Evolutionary conservation across 2,113 vertebrate species (phyloP), one percentile per base, ranked within the genome.

Genomic region (Loxodonta africana): DNA sequence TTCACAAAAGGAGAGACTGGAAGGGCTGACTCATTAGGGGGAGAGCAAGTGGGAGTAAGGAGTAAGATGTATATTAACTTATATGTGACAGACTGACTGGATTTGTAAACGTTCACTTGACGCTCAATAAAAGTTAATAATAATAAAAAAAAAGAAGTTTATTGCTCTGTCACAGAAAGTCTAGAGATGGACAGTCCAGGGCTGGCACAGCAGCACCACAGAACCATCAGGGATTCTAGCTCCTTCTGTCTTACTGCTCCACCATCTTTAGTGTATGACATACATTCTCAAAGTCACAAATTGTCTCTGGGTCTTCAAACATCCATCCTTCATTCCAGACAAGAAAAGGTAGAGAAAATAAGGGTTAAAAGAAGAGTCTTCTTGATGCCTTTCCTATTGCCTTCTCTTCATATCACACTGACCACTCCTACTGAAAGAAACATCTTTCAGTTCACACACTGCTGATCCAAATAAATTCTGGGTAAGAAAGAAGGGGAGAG

Each of bases 231-330:
- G 30, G 21, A 30, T 2, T 12, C 46, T 7, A 30, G 46, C 20
- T 51, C n/a, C 41, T 33, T 33, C 78, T 41, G 20, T 63, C 33
- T 26, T 12, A 30, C 15, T 30, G 12, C 6, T 37, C 80, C 10
- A n/a, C 8, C 37, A 8, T 23, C 9, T 33, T 57, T 28, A 41
- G 37, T 30, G 8, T 65, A 41, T 17, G 77, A 78, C 18, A 85
- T 88, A 23, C 73, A 69, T 53, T 62, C 28, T 80, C 77, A 95
- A 92, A 84, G 80, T 62, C 28, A 18, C 33, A 89, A 86, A 83
- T 74, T 86, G 48, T 71, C 57, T 60, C 28, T 63, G 30, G 1
- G 41, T 97, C 74, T 95, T 51, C 48, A 69, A 60, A 86, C 6
- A 81, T 2, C 21, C 71, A 65, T 18, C 10, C 41, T 90, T 88